Conservation (phyloP, 92 coral and sea anemone genomes). For the Muricea muricata region DNA sequence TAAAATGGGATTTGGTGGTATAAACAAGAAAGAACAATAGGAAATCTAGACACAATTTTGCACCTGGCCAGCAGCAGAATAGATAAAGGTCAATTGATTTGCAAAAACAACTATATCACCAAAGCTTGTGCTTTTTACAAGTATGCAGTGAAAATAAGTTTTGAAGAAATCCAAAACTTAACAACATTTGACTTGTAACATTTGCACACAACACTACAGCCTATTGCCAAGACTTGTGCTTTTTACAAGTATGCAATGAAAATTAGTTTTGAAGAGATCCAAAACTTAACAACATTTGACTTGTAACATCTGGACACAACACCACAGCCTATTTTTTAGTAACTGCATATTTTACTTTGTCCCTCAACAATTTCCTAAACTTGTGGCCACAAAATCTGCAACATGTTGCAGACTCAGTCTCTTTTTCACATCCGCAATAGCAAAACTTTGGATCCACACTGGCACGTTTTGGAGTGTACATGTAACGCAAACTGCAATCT, state of each 20-base stretch:
- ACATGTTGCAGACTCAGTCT: background rate
- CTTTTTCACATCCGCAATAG: background rate
- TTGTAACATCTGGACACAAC: background rate
- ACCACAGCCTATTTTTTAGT: background rate
- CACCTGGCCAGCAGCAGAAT: too few species aligned
- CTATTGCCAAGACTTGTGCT: too few species aligned
- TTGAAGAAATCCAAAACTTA: background rate
- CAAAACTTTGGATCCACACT: conserved; percentile 2
- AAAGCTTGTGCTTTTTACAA: too few species aligned
- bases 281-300: background rate
- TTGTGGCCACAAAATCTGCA: conserved; percentile 11
- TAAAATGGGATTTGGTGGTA: too few species aligned
- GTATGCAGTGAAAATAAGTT: too few species aligned
- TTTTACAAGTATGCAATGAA: too few species aligned
- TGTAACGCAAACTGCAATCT: background rate
- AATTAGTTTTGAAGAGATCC: too few species aligned
- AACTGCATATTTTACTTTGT: background rate
- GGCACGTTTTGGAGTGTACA: conserved; percentile 35
- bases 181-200: background rate
- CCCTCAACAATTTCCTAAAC: background rate
- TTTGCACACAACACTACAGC: too few species aligned
- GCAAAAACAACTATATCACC: too few species aligned
- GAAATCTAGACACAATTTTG: too few species aligned
- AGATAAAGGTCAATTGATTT: too few species aligned
- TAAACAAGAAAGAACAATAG: too few species aligned